Evolutionary conservation across 1,140 invertebrate species (phyloP).

Genomic region (Zaprionus ghesquierei): DNA sequence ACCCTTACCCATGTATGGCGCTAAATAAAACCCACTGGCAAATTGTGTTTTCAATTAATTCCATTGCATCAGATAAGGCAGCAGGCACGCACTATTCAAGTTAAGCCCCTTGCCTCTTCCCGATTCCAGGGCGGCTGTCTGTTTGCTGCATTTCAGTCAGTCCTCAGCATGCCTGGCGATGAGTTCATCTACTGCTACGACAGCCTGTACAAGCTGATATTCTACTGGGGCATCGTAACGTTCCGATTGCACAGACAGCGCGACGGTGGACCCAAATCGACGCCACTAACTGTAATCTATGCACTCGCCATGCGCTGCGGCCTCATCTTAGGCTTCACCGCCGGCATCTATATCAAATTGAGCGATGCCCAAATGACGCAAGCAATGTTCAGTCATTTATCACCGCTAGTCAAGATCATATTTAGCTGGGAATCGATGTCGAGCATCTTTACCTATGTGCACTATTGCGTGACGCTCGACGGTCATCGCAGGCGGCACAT

Average conservation of each 20-base stretch:
- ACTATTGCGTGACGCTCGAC: conserved; percentile 47
- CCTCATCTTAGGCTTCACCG: conserved; percentile 34
- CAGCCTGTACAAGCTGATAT: conserved; percentile 44
- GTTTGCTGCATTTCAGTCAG: neutral
- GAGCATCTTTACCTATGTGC: conserved; percentile 48
- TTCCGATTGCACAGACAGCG: conserved; percentile 30
- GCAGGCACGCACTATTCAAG: neutral
- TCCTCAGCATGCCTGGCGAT: neutral
- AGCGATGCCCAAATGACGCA: conserved; percentile 32
- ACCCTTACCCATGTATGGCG: conserved; percentile 6
- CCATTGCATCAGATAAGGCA: neutral
- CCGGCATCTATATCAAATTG: conserved; percentile 38
- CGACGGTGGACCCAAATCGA: conserved; percentile 30
- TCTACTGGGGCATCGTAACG: conserved; percentile 50
- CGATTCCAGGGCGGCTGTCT: neutral
- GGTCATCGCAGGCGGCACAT: conserved; percentile 30
- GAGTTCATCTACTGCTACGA: conserved; percentile 56
- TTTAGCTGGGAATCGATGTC: conserved; percentile 56
- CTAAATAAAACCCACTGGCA: conserved; percentile 34
- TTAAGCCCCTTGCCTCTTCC: neutral
- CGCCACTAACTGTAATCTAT: conserved; percentile 12
- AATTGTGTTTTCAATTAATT: conserved; percentile 25
- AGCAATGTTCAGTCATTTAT: conserved; percentile 54
- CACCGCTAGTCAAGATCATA: conserved; percentile 56
- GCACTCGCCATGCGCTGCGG: conserved; percentile 24